Percentiles rank a stretch among this genome's conserved stretches.
Evolutionary conservation across 1,140 invertebrate species (phyloP).

Genomic region (Drosophila hydei): DNA sequence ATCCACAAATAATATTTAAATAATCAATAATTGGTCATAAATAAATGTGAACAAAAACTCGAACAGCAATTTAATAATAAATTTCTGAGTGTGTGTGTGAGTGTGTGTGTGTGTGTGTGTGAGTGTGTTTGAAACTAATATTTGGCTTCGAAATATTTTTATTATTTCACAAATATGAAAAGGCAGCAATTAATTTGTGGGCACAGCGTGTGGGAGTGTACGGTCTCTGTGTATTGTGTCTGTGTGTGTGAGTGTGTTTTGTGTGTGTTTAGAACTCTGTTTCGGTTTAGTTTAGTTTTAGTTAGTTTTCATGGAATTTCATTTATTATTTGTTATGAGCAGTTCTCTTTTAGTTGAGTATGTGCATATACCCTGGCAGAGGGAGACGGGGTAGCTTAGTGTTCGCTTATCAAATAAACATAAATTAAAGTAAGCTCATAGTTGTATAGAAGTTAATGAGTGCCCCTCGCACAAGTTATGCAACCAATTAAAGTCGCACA

Average conservation of each 20-base stretch:
- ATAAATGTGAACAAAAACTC: conserved; percentile 19
- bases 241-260: not conserved
- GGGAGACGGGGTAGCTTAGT: not conserved
- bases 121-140: conserved; percentile 16
- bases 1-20: conserved; percentile 27
- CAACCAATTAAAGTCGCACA: no score
- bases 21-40: conserved; percentile 39
- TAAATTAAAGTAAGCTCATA: no score
- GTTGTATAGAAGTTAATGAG: no score
- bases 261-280: conserved; percentile 15
- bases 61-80: conserved; percentile 17
- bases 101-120: conserved; percentile 3
- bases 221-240: conserved; percentile 1
- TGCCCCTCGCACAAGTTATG: no score
- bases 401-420: not conserved
- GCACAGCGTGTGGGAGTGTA: not conserved
- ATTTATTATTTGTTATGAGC: conserved; percentile 14
- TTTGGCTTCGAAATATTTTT: conserved; percentile 28
- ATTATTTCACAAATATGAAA: conserved; percentile 34
- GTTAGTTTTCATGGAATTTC: conserved; percentile 21
- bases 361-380: not conserved
- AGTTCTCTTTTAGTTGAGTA: not conserved
- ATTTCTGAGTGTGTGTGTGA: not conserved
- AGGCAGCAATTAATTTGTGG: conserved; percentile 44
- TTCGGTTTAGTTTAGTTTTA: conserved; percentile 1